Evolutionary conservation across 2,797 vertebrate genomes (phyloP), one percentile per base, ranked within the genome.

Genomic region (Sebastes umbrosus): DNA sequence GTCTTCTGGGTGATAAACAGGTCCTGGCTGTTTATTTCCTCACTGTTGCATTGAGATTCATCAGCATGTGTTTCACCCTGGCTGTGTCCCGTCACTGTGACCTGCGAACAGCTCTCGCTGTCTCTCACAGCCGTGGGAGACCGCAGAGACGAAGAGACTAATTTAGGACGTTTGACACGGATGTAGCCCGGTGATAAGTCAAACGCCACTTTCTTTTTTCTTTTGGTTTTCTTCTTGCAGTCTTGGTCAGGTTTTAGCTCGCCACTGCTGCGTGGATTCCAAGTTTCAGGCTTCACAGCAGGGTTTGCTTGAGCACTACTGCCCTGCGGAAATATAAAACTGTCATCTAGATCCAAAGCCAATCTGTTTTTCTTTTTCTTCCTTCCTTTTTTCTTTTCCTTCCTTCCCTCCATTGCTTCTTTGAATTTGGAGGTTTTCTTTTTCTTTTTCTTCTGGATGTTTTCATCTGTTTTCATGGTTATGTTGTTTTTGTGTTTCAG

Each of bases 1-100:
- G 39, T 94, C 83, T 95, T 96, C 87, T 96, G 96, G 9, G 96
- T 97, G 75, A 97, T 96, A 16, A 97, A 97, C 43, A 97, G 90
- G 70, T 97, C 96, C 83, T 97, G 96, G 81, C 96, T 97, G 90
- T 94, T 90, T 0, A 89, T 20, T 3, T 94, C 91, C 3, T 96
- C 94, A 5, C 72, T 81, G 50, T 79, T 79, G 46, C 69, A 62
- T 34, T 93, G 93, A 14, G 90, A 94, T 34, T 91, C 85, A 1
- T 82, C 62, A 2, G 77, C 67, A 1, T 52, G 62, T 2, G 46
- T 18, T 18, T 32, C 64, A 22, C 3, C 20, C 52, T 62, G 84
- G 59, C 31, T 68, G 20, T 63, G 58, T 4, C 8, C 34, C 0
- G 7, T 60, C 71, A 0, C 34, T 2, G 46, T 22, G 8, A 54